A percentile compares a stretch with the other conserved stretches of the same genome.
These are phyloP conservation scores for Aplocera efformata DNA, from an alignment of 2,888 invertebrate genomes.

Conservation along the genomic window DNA sequence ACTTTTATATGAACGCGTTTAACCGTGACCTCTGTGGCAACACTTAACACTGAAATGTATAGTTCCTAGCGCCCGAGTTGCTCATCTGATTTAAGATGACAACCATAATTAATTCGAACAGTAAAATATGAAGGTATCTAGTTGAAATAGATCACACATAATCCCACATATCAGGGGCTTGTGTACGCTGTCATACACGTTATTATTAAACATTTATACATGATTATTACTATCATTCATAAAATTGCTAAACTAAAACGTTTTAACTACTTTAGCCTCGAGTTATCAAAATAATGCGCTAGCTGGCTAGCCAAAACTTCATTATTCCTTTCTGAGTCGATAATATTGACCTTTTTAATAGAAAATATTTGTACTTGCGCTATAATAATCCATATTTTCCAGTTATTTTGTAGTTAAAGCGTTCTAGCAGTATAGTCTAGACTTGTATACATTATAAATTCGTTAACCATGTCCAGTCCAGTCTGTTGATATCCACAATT, in stretches of 20 bases:
- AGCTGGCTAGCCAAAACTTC: too few species aligned
- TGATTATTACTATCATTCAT: background rate
- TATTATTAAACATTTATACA: slow-evolving; percentile 7
- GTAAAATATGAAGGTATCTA: slow-evolving; percentile 2
- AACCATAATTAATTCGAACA: background rate
- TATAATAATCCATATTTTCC: too few species aligned
- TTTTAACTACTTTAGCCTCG: background rate
- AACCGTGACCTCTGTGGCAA: too few species aligned
- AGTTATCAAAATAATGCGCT: too few species aligned
- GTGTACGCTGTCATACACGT: slow-evolving; percentile 54
- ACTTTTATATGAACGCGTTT: too few species aligned
- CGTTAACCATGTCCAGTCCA: slow-evolving; percentile 12
- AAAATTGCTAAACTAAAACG: background rate
- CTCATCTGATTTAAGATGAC: background rate
- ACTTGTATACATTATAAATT: slow-evolving; percentile 10
- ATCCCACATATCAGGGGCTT: slow-evolving; percentile 78
- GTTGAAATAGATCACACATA: slow-evolving; percentile 52
- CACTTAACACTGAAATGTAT: too few species aligned
- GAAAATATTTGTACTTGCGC: too few species aligned
- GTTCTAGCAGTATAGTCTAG: slow-evolving; percentile 1
- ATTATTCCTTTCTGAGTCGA: too few species aligned
- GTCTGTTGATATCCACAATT: slow-evolving; percentile 11
- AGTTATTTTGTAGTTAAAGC: slow-evolving; percentile 1
- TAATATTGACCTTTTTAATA: too few species aligned
- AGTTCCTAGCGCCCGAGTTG: too few species aligned